Evolutionary conservation across 2,888 invertebrate species (phyloP).

Genomic region (Sesia bembeciformis): DNA sequence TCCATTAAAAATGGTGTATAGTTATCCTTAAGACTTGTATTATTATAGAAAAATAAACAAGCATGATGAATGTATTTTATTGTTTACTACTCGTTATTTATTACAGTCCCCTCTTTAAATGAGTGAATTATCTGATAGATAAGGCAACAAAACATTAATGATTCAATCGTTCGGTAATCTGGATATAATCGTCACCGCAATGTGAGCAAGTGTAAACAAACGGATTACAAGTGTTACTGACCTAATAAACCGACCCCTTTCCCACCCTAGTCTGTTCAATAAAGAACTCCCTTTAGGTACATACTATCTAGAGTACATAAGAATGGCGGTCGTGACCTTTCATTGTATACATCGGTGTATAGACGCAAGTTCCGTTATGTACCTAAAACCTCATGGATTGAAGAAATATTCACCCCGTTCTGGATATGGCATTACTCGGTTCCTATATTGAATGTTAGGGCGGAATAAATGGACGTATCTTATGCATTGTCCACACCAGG

Average conservation of each 20-base stretch:
- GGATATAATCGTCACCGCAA: background rate
- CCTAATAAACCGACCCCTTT: slow-evolving; percentile 70
- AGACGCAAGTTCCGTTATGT: slow-evolving; percentile 37
- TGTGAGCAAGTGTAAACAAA: slow-evolving; percentile 48
- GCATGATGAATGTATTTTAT: no score
- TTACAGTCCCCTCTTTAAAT: no score
- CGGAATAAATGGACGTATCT: no score
- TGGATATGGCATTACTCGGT: slow-evolving; percentile 17
- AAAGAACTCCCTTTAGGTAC: slow-evolving; percentile 68
- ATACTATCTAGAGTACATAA: slow-evolving; percentile 54
- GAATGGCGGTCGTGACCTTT: slow-evolving; percentile 66
- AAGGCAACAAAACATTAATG: background rate
- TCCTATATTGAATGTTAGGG: no score
- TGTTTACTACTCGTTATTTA: no score
- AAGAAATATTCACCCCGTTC: slow-evolving; percentile 31
- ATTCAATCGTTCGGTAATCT: background rate
- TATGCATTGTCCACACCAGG: no score
- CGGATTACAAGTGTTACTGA: slow-evolving; percentile 64
- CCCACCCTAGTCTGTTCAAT: slow-evolving; percentile 64
- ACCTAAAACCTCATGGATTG: slow-evolving; percentile 35
- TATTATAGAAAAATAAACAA: no score
- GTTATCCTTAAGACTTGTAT: no score
- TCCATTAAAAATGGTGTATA: no score
- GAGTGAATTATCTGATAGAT: no score
- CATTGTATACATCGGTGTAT: slow-evolving; percentile 44